These are phyloP conservation scores for Drosophila azteca DNA, from an alignment of 1,140 invertebrate species.

Conservation along the genomic window DNA sequence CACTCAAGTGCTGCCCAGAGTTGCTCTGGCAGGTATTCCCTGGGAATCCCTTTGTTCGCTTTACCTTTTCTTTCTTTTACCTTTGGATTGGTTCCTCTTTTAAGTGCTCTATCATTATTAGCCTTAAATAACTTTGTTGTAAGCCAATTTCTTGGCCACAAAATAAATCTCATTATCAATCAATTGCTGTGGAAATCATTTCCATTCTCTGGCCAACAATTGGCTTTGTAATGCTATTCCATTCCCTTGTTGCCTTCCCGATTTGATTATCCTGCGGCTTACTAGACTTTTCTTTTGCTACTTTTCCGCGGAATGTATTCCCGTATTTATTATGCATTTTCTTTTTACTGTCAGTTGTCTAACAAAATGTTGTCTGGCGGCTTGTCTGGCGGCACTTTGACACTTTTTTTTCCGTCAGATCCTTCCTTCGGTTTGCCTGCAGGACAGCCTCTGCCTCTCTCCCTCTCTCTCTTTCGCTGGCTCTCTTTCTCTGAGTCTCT, in stretches of 20 bases:
- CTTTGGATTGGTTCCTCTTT: too few species aligned
- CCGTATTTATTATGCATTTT: conserved; percentile 58
- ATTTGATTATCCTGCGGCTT: conserved; percentile 64
- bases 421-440: conserved; percentile 41
- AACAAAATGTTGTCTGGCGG: conserved; percentile 50
- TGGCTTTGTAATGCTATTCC: conserved; percentile 15
- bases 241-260: conserved; percentile 28
- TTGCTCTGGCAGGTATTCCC: too few species aligned
- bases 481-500: conserved; percentile 52
- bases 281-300: background rate
- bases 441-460: background rate
- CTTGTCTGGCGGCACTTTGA: conserved; percentile 56
- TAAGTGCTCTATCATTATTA: background rate
- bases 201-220: conserved; percentile 11
- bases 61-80: too few species aligned
- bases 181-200: background rate
- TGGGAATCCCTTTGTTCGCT: too few species aligned
- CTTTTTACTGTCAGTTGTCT: conserved; percentile 38
- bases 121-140: conserved; percentile 1
- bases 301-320: conserved; percentile 18
- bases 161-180: conserved; percentile 22
- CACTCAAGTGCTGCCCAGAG: too few species aligned
- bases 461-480: conserved; percentile 1
- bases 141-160: conserved; percentile 3
- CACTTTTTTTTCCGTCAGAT: conserved; percentile 48